These are phyloP conservation scores for Chelmon rostratus DNA, from an alignment of 2,797 vertebrate genomes.

Conservation along the genomic window DNA sequence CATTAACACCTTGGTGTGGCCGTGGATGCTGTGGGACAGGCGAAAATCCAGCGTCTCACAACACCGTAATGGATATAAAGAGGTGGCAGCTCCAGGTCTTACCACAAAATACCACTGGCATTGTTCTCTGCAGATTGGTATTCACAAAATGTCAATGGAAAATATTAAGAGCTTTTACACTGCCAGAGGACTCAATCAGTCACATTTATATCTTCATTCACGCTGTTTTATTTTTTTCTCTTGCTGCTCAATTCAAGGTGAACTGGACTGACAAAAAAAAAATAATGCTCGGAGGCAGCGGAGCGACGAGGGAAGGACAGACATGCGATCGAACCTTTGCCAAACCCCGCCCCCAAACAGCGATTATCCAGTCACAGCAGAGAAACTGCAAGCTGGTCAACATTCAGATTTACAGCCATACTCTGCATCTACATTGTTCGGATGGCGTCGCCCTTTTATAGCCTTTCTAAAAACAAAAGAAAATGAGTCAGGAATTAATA, in stretches of 20 bases:
- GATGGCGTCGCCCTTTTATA: neutral
- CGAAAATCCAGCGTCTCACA: constrained; percentile 44
- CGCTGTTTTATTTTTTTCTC: constrained; percentile 7
- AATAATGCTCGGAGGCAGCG: neutral
- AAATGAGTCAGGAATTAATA: neutral
- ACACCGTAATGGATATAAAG: constrained; percentile 48
- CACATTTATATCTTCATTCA: constrained; percentile 36
- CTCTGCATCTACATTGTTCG: constrained; percentile 6
- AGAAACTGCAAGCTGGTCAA: constrained; percentile 19
- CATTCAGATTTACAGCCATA: constrained; percentile 19
- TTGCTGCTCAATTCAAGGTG: constrained; percentile 29
- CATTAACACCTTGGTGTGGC: constrained; percentile 40
- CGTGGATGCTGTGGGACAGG: constrained; percentile 36
- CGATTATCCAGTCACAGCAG: neutral
- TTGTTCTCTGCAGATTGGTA: constrained; percentile 70
- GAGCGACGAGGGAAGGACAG: neutral
- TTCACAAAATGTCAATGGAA: constrained; percentile 76
- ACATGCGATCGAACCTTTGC: neutral
- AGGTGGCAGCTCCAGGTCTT: constrained; percentile 37
- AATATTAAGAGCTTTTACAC: constrained; percentile 55
- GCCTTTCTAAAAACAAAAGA: neutral
- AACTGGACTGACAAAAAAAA: constrained; percentile 43
- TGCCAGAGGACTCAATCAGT: constrained; percentile 21
- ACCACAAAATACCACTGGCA: constrained; percentile 70
- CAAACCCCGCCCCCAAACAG: constrained; percentile 20